These are phyloP conservation scores for Phaethon lepturus DNA, from an alignment of 2,113 vertebrate genomes.

Conservation along the genomic window DNA sequence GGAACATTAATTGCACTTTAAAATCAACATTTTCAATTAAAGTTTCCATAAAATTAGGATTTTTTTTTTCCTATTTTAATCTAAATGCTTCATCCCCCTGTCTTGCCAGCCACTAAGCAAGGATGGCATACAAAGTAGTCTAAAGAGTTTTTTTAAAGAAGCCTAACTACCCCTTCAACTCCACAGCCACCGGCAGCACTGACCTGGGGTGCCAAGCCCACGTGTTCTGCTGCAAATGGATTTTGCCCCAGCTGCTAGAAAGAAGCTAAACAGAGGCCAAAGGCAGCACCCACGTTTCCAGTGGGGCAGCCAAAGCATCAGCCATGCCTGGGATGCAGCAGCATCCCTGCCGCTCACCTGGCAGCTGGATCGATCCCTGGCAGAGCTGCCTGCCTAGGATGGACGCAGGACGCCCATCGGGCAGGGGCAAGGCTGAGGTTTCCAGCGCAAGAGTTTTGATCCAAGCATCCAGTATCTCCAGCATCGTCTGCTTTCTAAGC, in stretches of 20 bases:
- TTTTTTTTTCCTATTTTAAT: background rate
- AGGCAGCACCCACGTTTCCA: background rate
- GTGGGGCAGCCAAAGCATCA: background rate
- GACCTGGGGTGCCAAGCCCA: background rate
- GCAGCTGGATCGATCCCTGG: background rate
- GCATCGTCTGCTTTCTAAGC: background rate
- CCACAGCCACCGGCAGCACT: background rate
- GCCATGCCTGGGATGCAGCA: background rate
- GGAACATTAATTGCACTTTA: background rate
- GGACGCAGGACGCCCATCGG: background rate
- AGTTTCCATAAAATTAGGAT: background rate
- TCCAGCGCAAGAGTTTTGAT: background rate
- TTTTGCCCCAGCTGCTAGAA: background rate
- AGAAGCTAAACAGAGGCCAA: background rate
- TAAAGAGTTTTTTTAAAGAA: background rate
- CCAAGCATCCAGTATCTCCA: background rate
- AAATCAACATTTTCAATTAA: background rate
- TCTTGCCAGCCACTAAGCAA: background rate
- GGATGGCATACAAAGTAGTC: too few relatives aligned
- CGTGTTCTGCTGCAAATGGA: background rate
- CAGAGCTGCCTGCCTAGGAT: background rate
- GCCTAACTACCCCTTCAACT: background rate
- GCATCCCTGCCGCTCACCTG: background rate
- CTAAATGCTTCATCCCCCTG: background rate
- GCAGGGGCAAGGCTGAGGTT: background rate